phyloP scores from a whole-genome alignment of 2,797 vertebrate genomes.

The Sebastes oblongus region DNA sequence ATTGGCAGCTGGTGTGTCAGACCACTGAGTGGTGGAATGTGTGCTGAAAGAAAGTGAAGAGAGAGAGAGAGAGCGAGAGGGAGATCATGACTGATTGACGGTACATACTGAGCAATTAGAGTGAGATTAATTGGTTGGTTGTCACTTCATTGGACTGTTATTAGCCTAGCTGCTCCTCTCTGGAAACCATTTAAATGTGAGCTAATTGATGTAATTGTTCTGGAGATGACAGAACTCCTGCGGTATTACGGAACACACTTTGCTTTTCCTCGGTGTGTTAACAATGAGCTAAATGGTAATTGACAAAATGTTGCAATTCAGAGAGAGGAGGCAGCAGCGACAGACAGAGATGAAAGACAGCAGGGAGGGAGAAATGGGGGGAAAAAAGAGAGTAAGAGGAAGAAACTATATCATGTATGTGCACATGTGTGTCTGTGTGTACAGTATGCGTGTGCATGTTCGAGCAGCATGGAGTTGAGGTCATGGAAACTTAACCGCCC shows the following conservation, averaged over 20 bases:
- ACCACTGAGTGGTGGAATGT: conserved; percentile 37
- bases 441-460: conserved; percentile 24
- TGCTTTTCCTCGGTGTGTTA: conserved; percentile 57
- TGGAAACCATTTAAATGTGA: conserved; percentile 68
- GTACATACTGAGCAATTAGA: conserved; percentile 71
- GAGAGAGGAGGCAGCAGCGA: conserved; percentile 10
- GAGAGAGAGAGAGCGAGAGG: neutral
- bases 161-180: conserved; percentile 65
- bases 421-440: neutral
- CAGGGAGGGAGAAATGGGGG: conserved; percentile 4
- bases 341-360: conserved; percentile 27
- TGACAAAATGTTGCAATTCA: conserved; percentile 57
- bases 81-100: conserved; percentile 60
- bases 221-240: conserved; percentile 66
- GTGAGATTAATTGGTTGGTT: conserved; percentile 72
- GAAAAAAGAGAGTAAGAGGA: neutral
- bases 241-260: conserved; percentile 52
- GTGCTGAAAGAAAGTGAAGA: conserved; percentile 11
- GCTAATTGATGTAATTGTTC: conserved; percentile 74
- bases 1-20: conserved; percentile 64
- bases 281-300: conserved; percentile 58
- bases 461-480: conserved; percentile 66
- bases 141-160: conserved; percentile 73
- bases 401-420: conserved; percentile 11
- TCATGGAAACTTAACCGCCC: conserved; percentile 75